Percentiles rank a stretch among this genome's conserved stretches.
Evolutionary conservation across 2,797 vertebrate genomes (phyloP).

Genomic region (Mionectes olivaceus): DNA sequence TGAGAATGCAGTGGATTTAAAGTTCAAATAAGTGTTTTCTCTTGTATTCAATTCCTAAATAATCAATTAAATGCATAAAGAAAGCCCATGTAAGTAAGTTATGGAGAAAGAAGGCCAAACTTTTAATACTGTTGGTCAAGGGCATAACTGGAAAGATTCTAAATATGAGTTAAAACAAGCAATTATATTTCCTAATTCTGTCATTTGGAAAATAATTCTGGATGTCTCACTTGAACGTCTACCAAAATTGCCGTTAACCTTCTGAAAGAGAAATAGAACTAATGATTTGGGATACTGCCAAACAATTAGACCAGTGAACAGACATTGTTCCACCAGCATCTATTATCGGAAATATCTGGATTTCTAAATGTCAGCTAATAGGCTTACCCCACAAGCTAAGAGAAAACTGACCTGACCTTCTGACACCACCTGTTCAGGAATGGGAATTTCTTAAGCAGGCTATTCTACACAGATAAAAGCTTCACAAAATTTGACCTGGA

Average conservation of each 20-base stretch:
- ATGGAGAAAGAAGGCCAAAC: neutral
- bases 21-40: neutral
- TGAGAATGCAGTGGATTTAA: neutral
- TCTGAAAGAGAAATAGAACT: conserved; percentile 10
- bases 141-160: neutral
- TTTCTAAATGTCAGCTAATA: conserved; percentile 30
- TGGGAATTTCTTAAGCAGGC: neutral
- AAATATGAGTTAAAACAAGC: neutral
- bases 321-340: conserved; percentile 5
- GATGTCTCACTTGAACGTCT: neutral
- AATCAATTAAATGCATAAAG: neutral
- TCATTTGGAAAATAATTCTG: neutral
- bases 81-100: neutral
- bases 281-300: neutral
- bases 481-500: conserved; percentile 59
- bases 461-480: conserved; percentile 30
- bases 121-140: neutral
- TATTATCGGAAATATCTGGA: conserved; percentile 24
- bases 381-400: neutral
- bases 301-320: conserved; percentile 14
- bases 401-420: conserved; percentile 30
- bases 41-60: neutral
- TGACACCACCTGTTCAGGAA: conserved; percentile 54
- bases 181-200: conserved; percentile 8
- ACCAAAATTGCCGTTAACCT: neutral